Evolutionary conservation across 2,888 invertebrate genomes (phyloP).

Genomic region (Arge pagana): DNA sequence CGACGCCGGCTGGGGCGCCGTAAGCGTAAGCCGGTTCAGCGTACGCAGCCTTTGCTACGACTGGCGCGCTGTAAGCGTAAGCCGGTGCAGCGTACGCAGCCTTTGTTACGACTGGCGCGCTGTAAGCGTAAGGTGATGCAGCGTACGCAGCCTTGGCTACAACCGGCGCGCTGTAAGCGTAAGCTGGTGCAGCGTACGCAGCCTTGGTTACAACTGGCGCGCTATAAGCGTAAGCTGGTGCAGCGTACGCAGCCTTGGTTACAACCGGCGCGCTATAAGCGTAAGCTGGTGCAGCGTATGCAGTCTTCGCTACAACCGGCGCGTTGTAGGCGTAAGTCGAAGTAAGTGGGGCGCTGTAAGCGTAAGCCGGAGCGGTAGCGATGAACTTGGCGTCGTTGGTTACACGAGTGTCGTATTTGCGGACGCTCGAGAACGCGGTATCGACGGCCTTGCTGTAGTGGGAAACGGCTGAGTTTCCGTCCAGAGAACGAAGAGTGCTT

Average conservation of each 20-base stretch:
- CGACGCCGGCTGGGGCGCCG: slow-evolving; percentile 32
- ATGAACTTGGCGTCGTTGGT: slow-evolving; percentile 29
- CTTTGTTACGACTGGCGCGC: slow-evolving; percentile 26
- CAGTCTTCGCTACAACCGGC: slow-evolving; percentile 30
- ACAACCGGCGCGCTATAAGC: slow-evolving; percentile 26
- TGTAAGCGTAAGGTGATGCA: slow-evolving; percentile 27
- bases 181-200: slow-evolving; percentile 26
- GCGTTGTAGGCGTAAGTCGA: slow-evolving; percentile 39
- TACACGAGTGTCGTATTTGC: slow-evolving; percentile 53
- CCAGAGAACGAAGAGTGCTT: slow-evolving; percentile 64
- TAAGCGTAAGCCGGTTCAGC: slow-evolving; percentile 25
- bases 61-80: slow-evolving; percentile 29
- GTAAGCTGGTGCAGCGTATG: slow-evolving; percentile 25
- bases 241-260: slow-evolving; percentile 40
- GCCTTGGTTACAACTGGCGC: slow-evolving; percentile 57
- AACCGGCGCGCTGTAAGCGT: slow-evolving; percentile 37
- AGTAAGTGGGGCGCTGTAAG: slow-evolving; percentile 27
- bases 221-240: slow-evolving; percentile 40
- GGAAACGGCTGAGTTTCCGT: slow-evolving; percentile 63
- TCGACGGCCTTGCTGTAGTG: slow-evolving; percentile 65
- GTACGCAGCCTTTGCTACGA: slow-evolving; percentile 28
- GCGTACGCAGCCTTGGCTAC: slow-evolving; percentile 29
- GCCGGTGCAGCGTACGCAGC: slow-evolving; percentile 25
- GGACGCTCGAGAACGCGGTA: slow-evolving; percentile 66
- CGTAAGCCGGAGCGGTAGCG: slow-evolving; percentile 42